A percentile compares a stretch with the other conserved stretches of the same genome.
phyloP scores from a whole-genome alignment of 2,888 invertebrate genomes.

The Spicauda simplicius region DNA sequence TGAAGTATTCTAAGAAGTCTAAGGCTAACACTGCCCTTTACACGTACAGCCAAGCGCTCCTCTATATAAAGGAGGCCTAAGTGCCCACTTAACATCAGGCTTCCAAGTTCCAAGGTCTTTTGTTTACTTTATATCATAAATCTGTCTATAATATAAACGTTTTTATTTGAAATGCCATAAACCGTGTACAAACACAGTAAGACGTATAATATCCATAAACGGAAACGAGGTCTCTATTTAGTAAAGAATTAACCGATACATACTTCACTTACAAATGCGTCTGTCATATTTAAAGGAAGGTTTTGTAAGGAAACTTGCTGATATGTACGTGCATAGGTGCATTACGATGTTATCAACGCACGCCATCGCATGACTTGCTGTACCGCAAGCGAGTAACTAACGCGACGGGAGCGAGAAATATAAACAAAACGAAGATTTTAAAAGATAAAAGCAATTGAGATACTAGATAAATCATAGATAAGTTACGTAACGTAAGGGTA shows the following conservation, averaged over 20 bases:
- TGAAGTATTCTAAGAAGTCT: too few relatives aligned
- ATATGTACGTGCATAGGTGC: neutral
- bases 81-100: too few relatives aligned
- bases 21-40: too few relatives aligned
- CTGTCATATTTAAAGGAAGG: slow-evolving; percentile 26
- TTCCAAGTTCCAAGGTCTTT: too few relatives aligned
- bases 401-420: neutral
- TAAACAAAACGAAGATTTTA: neutral
- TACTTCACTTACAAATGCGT: slow-evolving; percentile 10
- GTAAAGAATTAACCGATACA: slow-evolving; percentile 3
- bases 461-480: too few relatives aligned
- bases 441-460: too few relatives aligned
- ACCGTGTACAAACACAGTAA: neutral
- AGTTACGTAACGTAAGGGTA: too few relatives aligned
- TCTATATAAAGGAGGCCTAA: too few relatives aligned
- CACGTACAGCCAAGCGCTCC: too few relatives aligned
- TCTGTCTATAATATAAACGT: neutral
- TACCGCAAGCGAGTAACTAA: neutral
- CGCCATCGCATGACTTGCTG: neutral
- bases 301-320: slow-evolving; percentile 33
- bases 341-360: slow-evolving; percentile 19
- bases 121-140: too few relatives aligned
- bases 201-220: slow-evolving; percentile 14
- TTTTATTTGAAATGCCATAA: neutral
- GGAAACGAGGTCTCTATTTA: slow-evolving; percentile 21